Evolutionary conservation across 2,797 vertebrate genomes (phyloP).

Genomic region (Argyrosomus regius): DNA sequence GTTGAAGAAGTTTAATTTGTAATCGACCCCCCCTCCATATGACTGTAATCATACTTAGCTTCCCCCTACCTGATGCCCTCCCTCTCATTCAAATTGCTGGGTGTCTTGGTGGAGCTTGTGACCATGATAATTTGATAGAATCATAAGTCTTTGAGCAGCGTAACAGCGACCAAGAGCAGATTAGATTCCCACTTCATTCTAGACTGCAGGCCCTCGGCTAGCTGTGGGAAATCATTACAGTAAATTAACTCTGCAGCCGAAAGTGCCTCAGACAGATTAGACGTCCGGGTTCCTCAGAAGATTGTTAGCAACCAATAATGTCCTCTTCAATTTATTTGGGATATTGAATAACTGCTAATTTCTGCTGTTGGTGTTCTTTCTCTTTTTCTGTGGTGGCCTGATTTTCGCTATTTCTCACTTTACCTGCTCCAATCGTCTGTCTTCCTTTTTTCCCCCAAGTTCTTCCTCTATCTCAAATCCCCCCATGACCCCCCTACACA

Average conservation of each 20-base stretch:
- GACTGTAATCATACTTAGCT: too few species aligned
- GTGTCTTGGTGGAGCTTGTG: slow-evolving; percentile 2
- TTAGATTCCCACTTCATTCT: slow-evolving; percentile 33
- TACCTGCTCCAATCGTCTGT: not conserved
- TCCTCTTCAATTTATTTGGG: slow-evolving; percentile 60
- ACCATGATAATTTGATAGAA: slow-evolving; percentile 20
- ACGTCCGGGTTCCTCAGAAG: slow-evolving; percentile 58
- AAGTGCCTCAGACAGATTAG: slow-evolving; percentile 58
- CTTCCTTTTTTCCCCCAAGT: not conserved
- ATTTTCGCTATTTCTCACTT: not conserved
- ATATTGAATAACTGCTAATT: slow-evolving; percentile 42
- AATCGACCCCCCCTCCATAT: too few species aligned
- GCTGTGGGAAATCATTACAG: slow-evolving; percentile 62
- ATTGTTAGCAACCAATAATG: slow-evolving; percentile 71
- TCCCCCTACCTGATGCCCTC: too few species aligned
- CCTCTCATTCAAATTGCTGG: too few species aligned
- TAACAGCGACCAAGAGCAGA: slow-evolving; percentile 30
- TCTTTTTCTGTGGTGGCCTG: slow-evolving; percentile 3
- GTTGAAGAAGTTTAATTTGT: too few species aligned
- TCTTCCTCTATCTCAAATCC: not conserved
- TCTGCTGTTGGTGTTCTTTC: not conserved
- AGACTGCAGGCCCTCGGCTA: slow-evolving; percentile 31
- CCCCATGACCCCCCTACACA: not conserved
- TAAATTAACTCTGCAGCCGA: slow-evolving; percentile 58
- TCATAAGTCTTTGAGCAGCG: slow-evolving; percentile 17